Evolutionary conservation across 2,113 vertebrate genomes (phyloP).

Genomic region (Callionymus lyra): DNA sequence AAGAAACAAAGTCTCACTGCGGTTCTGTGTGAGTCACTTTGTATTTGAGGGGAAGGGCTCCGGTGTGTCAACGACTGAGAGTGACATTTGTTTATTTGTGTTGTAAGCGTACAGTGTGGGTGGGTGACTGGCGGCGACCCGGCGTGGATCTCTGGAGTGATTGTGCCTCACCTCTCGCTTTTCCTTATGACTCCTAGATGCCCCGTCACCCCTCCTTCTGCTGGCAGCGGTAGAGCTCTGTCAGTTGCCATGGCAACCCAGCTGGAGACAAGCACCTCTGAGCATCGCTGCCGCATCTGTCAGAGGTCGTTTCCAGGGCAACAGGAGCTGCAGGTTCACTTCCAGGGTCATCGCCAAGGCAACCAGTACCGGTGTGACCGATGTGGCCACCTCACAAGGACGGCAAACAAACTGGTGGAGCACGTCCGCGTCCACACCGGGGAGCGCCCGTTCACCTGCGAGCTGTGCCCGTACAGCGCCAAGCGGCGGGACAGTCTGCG

Average conservation of each 20-base stretch:
- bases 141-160: conserved; percentile 3
- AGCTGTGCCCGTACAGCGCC: conserved; percentile 98
- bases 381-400: conserved; percentile 97
- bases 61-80: too few relatives aligned
- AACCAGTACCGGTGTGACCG: conserved; percentile 98
- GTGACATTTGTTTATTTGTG: too few relatives aligned
- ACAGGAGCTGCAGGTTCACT: conserved; percentile 94
- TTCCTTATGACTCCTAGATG: conserved; percentile 24
- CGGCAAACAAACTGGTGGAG: conserved; percentile 98
- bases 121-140: too few relatives aligned
- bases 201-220: conserved; percentile 29
- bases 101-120: too few relatives aligned
- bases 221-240: conserved; percentile 65
- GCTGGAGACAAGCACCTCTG: conserved; percentile 36
- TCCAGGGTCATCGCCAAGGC: conserved; percentile 92
- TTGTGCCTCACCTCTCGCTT: conserved; percentile 12
- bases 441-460: conserved; percentile 96
- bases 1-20: too few relatives aligned
- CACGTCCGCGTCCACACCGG: conserved; percentile 98
- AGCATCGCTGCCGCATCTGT: conserved; percentile 97
- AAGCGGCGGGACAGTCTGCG: conserved; percentile 99
- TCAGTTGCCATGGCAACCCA: conserved; percentile 76
- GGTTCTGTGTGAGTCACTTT: too few relatives aligned
- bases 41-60: too few relatives aligned
- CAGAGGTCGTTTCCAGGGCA: conserved; percentile 92